Evolutionary conservation across 2,888 invertebrate species (phyloP).

Genomic region (Epistrophella euchroma): DNA sequence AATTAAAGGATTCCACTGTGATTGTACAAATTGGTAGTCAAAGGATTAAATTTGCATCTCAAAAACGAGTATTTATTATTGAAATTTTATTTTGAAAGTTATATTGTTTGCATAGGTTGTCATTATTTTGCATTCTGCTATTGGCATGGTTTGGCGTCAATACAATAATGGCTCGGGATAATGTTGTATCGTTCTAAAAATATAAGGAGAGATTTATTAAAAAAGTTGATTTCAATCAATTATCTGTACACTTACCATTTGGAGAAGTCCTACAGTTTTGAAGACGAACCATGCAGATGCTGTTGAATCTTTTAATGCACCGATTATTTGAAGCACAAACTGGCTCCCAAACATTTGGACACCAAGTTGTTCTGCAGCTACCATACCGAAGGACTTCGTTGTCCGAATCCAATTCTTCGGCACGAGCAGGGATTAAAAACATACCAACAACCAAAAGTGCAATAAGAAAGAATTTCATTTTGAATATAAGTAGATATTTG

Average conservation of each 20-base stretch:
- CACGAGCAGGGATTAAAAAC: background rate
- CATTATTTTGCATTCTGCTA: background rate
- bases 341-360: constrained; percentile 43
- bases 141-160: background rate
- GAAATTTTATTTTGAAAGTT: background rate
- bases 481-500: background rate
- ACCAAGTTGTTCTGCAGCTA: background rate
- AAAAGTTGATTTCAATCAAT: background rate
- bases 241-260: constrained; percentile 14
- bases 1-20: no score
- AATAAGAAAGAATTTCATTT: constrained; percentile 17
- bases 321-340: constrained; percentile 51
- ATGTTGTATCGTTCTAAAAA: constrained; percentile 1
- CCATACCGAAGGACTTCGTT: constrained; percentile 3
- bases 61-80: background rate
- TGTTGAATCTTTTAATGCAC: constrained; percentile 38
- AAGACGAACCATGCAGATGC: constrained; percentile 31
- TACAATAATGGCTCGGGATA: constrained; percentile 11
- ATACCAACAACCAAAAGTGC: background rate
- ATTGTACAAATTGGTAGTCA: no score
- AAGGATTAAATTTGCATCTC: background rate
- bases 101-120: background rate
- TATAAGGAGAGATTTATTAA: background rate
- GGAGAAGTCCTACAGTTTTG: constrained; percentile 15
- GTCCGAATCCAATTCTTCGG: background rate